A percentile compares a stretch with the other conserved stretches of the same genome.
phyloP scores from a whole-genome alignment of 30 jellyfish, hydroid and myxozoan species.

The Haliclystus octoradiatus region DNA sequence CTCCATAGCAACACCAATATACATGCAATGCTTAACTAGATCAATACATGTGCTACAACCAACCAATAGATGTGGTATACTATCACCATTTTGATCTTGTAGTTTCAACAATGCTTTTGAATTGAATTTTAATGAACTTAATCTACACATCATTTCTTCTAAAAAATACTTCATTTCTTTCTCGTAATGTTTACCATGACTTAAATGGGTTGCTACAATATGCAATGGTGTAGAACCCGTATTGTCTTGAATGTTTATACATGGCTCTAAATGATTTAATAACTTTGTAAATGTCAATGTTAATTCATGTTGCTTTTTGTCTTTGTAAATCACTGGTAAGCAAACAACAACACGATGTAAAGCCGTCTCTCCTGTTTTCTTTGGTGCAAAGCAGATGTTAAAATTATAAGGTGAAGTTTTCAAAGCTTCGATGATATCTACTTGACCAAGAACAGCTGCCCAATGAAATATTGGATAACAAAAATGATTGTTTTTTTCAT shows the following conservation, averaged over 20 bases:
- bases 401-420: neutral
- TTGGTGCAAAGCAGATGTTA: neutral
- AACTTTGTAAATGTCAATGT: neutral
- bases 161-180: too few species aligned
- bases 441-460: neutral
- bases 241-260: neutral
- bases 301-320: neutral
- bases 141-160: neutral
- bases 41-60: neutral
- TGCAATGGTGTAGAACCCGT: neutral
- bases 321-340: neutral
- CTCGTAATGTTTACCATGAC: neutral
- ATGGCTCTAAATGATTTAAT: neutral
- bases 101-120: neutral
- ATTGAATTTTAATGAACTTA: neutral
- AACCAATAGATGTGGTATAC: neutral
- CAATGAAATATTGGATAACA: neutral
- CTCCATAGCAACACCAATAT: neutral
- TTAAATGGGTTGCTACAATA: neutral
- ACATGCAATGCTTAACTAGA: neutral
- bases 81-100: neutral
- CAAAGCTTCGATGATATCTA: neutral
- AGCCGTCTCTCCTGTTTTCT: neutral
- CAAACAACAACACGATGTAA: neutral
- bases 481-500: neutral